Conservation (phyloP, 2,797 vertebrate species). For the Sebastes taczanowskii region DNA sequence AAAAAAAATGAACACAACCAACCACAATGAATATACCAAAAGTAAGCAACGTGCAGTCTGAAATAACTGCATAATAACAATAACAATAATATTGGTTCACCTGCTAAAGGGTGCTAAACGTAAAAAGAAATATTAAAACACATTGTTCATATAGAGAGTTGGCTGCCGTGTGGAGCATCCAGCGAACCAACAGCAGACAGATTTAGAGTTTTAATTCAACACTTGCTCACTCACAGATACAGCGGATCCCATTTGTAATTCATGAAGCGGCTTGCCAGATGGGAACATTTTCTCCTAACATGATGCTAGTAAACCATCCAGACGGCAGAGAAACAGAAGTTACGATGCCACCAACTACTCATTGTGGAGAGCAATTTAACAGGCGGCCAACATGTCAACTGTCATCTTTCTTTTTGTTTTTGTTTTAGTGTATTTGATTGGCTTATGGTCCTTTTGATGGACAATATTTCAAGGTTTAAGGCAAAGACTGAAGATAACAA, state of each 20-base stretch:
- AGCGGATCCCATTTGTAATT: conserved; percentile 44
- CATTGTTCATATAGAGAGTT: background rate
- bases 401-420: background rate
- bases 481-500: background rate
- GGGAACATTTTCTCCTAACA: conserved; percentile 41
- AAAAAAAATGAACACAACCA: background rate
- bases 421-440: background rate
- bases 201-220: conserved; percentile 49
- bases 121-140: background rate
- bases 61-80: background rate
- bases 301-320: conserved; percentile 30
- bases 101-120: background rate
- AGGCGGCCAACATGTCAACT: background rate
- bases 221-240: conserved; percentile 21
- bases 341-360: background rate
- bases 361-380: background rate
- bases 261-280: conserved; percentile 43
- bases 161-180: conserved; percentile 12
- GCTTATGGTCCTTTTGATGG: background rate
- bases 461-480: background rate
- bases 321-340: conserved; percentile 12
- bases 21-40: background rate
- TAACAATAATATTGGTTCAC: background rate
- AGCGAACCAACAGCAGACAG: conserved; percentile 23
- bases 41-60: no score